A percentile compares a stretch with the other conserved stretches of the same genome.
Evolutionary conservation across 2,113 vertebrate genomes (phyloP).

Genomic region (Myotis davidii): DNA sequence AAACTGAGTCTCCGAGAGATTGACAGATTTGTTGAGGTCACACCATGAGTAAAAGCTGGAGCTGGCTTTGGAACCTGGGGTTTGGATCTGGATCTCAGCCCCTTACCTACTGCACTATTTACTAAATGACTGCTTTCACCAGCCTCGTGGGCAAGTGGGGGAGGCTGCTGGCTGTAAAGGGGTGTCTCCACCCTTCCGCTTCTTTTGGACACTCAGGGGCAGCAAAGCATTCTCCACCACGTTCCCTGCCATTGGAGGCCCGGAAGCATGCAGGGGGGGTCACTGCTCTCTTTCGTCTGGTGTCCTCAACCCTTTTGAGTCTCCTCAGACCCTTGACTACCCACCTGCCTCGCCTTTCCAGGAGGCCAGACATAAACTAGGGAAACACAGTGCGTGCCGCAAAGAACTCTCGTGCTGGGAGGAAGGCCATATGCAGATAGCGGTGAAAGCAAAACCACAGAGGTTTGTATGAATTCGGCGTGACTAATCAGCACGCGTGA

Average conservation of each 20-base stretch:
- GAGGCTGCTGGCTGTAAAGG: background rate
- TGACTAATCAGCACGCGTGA: slow-evolving; percentile 28
- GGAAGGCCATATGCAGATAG: background rate
- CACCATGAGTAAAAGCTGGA: background rate
- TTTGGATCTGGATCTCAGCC: background rate
- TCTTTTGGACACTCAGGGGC: background rate
- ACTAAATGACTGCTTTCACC: no score
- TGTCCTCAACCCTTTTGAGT: background rate
- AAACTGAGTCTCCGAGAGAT: background rate
- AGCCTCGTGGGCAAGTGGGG: background rate
- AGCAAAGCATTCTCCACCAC: background rate
- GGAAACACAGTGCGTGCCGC: background rate
- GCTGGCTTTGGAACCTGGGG: accelerated
- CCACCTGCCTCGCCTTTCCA: background rate
- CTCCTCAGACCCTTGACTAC: background rate
- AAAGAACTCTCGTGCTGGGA: background rate
- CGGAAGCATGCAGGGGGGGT: background rate
- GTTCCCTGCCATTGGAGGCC: background rate
- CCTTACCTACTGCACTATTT: background rate
- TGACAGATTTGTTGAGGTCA: background rate
- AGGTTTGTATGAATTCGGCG: background rate
- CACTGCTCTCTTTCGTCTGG: background rate
- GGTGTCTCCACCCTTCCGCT: background rate
- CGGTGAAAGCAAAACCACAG: background rate
- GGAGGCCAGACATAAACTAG: background rate